Base-by-base conservation (phyloP, 1,140 invertebrate genomes). In the Eupristina koningsbergeri region DNA sequence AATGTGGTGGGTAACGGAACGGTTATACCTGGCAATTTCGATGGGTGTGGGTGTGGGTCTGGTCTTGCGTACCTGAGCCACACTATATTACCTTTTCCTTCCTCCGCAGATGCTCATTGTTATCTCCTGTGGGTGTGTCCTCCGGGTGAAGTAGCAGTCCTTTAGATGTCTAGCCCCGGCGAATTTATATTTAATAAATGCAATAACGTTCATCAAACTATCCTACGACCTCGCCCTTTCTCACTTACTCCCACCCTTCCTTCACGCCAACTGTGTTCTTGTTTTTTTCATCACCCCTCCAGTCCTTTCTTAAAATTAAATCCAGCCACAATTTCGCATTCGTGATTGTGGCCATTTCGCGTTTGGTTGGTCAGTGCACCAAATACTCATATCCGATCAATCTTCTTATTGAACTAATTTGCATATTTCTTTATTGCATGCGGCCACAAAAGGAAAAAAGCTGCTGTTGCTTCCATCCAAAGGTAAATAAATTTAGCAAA, bases 81-180 rank as follows among this genome's bases (percentile, higher is more conserved):
- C 36, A 64, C 58, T 61, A 75, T 83, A 67, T 83, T 36, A 53
- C 47, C 29, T 22, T 45, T 39, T 76, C 53, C 73, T 41, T 71
- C 79, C 36, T 26, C 53, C 69, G 26, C 39, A 29, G 61, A 84
- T 63, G 61, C 77, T 71, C 71, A 85, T 85, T 86, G 79, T 85
- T 79, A 81, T 80, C 69, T 45, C 80, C 31, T 58, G 34, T 79
- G 85, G 79, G 86, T 84, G 84, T 86, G 86, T 86, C 86, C 75
- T 73, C 45, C 17, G 29, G 63, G 41, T 19, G 50, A 31, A 58
- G 50, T 50, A 61, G 50, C 26, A 22, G 31, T 45, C 76, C 58
- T 64, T 34, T 81, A 26, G 13, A 13, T 17, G 71, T 19, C 31
- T 53, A 19, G n/a, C 3, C 17, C 58, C 8, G 39, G 39, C 47